Conservation (phyloP, 1,140 invertebrate genomes). For the Drosophila kikkawai region DNA sequence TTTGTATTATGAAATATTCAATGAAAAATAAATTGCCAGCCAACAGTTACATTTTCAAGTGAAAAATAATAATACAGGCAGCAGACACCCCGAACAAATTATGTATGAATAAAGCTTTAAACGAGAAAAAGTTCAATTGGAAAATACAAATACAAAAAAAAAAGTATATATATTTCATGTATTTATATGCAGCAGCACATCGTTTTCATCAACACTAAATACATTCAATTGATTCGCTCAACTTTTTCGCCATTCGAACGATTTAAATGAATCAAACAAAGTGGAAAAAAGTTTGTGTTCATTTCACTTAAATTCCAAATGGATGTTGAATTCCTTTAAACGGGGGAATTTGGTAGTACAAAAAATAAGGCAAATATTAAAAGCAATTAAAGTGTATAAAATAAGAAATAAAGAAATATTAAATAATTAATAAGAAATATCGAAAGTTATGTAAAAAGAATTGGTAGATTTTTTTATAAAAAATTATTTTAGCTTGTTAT, state of each 20-base stretch:
- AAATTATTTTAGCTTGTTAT: too few species aligned
- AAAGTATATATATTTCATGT: too few species aligned
- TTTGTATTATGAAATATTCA: neutral
- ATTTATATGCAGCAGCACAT: neutral
- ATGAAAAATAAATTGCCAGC: neutral
- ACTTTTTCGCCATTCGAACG: neutral
- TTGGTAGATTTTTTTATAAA: too few species aligned
- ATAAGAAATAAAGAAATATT: too few species aligned
- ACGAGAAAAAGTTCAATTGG: neutral
- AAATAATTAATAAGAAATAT: too few species aligned
- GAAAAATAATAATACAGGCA: neutral
- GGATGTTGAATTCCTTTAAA: neutral
- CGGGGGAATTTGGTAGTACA: neutral
- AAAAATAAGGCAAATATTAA: too few species aligned
- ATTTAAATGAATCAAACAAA: neutral
- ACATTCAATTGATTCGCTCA: constrained; percentile 3
- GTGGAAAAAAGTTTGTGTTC: neutral
- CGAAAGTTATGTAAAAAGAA: too few species aligned
- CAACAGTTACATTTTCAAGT: neutral
- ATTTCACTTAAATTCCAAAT: neutral
- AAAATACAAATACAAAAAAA: neutral
- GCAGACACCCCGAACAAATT: neutral
- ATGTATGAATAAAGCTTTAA: neutral
- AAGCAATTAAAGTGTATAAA: too few species aligned
- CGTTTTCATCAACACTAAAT: neutral